These are phyloP conservation scores for Drosophila oshimai DNA, from an alignment of 1,140 invertebrate genomes.

Conservation along the genomic window DNA sequence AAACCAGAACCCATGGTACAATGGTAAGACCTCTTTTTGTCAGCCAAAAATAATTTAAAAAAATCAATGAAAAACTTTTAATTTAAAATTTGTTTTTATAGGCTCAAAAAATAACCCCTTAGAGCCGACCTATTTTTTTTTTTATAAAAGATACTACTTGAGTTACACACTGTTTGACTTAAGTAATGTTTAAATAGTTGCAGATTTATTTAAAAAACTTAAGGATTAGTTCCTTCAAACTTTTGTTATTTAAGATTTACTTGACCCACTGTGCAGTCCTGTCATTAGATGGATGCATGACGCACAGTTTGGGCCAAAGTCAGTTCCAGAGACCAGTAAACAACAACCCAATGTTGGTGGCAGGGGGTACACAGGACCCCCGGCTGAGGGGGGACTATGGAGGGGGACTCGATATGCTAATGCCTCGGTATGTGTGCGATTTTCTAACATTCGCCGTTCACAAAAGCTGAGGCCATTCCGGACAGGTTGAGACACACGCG, in stretches of 20 bases:
- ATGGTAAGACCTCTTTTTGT: too few relatives aligned
- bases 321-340: constrained; percentile 45
- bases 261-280: constrained; percentile 54
- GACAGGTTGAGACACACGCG: constrained; percentile 79
- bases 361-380: background rate
- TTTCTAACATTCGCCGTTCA: constrained; percentile 55
- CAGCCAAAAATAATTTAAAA: too few relatives aligned
- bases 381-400: background rate
- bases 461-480: constrained; percentile 47
- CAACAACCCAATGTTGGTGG: constrained; percentile 15
- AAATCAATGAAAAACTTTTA: background rate
- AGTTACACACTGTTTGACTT: too few relatives aligned
- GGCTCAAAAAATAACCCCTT: too few relatives aligned
- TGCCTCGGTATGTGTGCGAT: constrained; percentile 34
- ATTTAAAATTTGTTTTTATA: too few relatives aligned
- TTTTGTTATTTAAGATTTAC: too few relatives aligned
- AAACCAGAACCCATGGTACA: constrained; percentile 18
- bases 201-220: too few relatives aligned
- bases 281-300: constrained; percentile 70
- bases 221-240: too few relatives aligned
- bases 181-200: too few relatives aligned
- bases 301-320: constrained; percentile 60
- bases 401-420: constrained; percentile 51
- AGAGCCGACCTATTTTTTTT: too few relatives aligned
- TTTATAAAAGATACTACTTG: too few relatives aligned